A percentile compares a stretch with the other conserved stretches of the same genome.
Conservation (phyloP, 53 echinoderm and acorn worm species). For the Temnopleurus reevesii region DNA sequence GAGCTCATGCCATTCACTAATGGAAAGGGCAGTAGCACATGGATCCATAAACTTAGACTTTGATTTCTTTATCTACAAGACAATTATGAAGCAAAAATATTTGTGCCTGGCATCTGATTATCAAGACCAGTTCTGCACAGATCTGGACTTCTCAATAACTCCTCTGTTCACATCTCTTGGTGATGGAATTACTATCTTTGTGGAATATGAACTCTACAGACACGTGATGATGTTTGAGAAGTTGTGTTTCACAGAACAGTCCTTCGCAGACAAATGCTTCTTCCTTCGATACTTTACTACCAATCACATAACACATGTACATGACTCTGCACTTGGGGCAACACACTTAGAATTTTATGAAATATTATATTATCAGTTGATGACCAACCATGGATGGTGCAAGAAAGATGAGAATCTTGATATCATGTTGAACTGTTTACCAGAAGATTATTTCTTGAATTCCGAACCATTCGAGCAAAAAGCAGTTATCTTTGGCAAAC, state of each 20-base stretch:
- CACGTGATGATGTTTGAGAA: background rate
- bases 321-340: background rate
- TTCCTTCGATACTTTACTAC: background rate
- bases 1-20: background rate
- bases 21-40: background rate
- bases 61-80: background rate
- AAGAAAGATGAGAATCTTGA: background rate
- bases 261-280: background rate
- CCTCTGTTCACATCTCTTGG: background rate
- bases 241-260: background rate
- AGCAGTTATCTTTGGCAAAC: background rate
- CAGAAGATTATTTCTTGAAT: background rate
- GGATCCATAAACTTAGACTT: background rate
- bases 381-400: constrained; percentile 7
- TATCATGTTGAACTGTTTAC: background rate
- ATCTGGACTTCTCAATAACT: background rate
- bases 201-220: background rate
- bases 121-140: background rate
- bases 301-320: too few species aligned
- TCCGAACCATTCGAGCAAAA: background rate
- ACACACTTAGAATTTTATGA: background rate
- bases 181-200: background rate
- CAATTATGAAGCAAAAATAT: background rate
- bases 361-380: background rate
- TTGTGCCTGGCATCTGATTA: background rate